Conservation (phyloP, 1,140 invertebrate species). For the Brachionus manjavacas region DNA sequence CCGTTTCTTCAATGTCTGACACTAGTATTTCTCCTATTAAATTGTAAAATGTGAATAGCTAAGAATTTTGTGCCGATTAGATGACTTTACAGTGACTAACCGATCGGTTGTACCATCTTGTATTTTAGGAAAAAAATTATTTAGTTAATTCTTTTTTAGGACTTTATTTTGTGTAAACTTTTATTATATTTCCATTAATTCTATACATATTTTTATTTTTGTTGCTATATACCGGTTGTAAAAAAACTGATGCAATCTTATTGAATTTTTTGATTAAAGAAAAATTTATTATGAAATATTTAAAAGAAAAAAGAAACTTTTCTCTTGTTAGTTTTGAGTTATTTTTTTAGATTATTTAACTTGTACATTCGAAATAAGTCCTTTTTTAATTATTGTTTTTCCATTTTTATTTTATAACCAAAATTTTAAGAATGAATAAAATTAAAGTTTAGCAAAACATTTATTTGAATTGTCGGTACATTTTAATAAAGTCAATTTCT, state of each 20-base stretch:
- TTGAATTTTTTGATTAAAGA: background rate
- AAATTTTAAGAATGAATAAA: slow-evolving; percentile 30
- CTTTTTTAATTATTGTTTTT: slow-evolving; percentile 6
- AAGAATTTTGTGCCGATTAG: too few relatives aligned
- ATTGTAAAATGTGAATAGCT: background rate
- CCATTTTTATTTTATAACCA: background rate
- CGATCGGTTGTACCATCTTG: background rate
- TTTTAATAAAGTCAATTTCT: background rate
- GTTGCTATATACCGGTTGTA: background rate
- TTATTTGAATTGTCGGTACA: background rate
- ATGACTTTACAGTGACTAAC: background rate
- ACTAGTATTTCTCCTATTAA: background rate
- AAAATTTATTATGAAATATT: background rate
- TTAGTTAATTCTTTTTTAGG: background rate
- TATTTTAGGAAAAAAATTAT: background rate
- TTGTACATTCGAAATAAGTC: background rate
- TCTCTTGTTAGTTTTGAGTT: background rate
- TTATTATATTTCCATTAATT: background rate
- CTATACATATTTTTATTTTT: background rate
- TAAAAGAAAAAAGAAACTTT: background rate
- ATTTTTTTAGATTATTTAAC: background rate
- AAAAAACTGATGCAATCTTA: background rate
- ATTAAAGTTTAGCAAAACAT: background rate
- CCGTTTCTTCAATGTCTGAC: background rate
- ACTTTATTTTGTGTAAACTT: background rate